Evolutionary conservation across 2,888 invertebrate species (phyloP).

Genomic region (Dascillus cervinus): DNA sequence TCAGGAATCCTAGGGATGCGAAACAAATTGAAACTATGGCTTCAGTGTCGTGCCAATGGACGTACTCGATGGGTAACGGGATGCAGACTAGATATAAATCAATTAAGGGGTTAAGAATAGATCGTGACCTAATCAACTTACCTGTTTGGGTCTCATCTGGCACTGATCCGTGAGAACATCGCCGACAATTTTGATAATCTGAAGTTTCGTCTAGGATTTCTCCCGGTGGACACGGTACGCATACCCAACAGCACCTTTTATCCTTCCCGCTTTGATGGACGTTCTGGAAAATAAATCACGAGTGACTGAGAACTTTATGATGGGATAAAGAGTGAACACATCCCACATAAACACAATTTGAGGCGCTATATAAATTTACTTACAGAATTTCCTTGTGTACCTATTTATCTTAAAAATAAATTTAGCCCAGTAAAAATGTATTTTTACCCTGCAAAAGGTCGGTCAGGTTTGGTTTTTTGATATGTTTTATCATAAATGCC

Average conservation of each 20-base stretch:
- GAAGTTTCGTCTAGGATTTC: constrained; percentile 48
- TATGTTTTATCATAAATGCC: too few relatives aligned
- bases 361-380: too few relatives aligned
- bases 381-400: too few relatives aligned
- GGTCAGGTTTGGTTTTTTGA: too few relatives aligned
- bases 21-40: constrained; percentile 55
- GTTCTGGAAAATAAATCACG: constrained; percentile 38
- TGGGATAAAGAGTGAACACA: too few relatives aligned
- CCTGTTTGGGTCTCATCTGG: constrained; percentile 58
- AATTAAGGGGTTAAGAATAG: constrained; percentile 1
- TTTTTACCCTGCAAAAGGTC: too few relatives aligned
- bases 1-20: constrained; percentile 54
- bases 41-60: constrained; percentile 54
- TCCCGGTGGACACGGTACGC: constrained; percentile 57
- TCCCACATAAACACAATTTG: too few relatives aligned
- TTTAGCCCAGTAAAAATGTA: too few relatives aligned
- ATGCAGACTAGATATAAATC: constrained; percentile 46
- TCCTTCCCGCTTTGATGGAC: constrained; percentile 53
- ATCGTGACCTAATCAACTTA: constrained; percentile 29
- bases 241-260: constrained; percentile 69
- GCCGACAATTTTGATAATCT: constrained; percentile 48
- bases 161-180: constrained; percentile 56
- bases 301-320: too few relatives aligned
- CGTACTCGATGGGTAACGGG: constrained; percentile 52
- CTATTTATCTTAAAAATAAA: too few relatives aligned